phyloP scores from a whole-genome alignment of 1,140 invertebrate genomes.

The Drosophila asahinai region DNA sequence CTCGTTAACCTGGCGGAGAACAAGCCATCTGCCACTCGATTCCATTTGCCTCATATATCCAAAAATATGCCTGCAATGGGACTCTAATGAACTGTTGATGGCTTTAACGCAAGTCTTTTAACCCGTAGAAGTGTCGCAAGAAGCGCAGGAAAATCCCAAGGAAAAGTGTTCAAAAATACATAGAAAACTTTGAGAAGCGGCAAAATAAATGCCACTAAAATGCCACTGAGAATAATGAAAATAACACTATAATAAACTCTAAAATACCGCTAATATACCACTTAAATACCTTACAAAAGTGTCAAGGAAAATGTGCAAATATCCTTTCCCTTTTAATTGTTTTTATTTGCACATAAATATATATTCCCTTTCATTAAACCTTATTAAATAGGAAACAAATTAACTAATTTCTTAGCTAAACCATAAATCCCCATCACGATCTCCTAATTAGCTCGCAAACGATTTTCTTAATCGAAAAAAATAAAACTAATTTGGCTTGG shows the following conservation, averaged over 20 bases:
- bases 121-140: neutral
- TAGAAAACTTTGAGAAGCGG: too few species aligned
- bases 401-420: neutral
- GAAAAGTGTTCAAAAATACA: neutral
- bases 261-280: too few species aligned
- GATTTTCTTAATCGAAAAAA: conserved; percentile 19
- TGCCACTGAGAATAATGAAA: too few species aligned
- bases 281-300: too few species aligned
- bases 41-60: conserved; percentile 12
- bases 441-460: conserved; percentile 1
- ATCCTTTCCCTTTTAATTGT: too few species aligned
- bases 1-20: conserved; percentile 25
- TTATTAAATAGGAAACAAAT: neutral
- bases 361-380: too few species aligned
- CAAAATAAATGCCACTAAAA: too few species aligned
- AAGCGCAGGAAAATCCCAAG: neutral
- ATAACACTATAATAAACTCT: too few species aligned
- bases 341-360: too few species aligned
- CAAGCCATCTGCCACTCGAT: conserved; percentile 21
- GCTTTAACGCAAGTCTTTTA: conserved; percentile 26
- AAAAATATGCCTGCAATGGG: conserved; percentile 13
- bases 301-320: too few species aligned
- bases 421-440: neutral
- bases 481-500: conserved; percentile 13
- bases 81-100: conserved; percentile 38